A percentile compares a stretch with the other conserved stretches of the same genome.
Evolutionary conservation across 2,113 vertebrate genomes (phyloP).

Genomic region (Micronisus gabar): DNA sequence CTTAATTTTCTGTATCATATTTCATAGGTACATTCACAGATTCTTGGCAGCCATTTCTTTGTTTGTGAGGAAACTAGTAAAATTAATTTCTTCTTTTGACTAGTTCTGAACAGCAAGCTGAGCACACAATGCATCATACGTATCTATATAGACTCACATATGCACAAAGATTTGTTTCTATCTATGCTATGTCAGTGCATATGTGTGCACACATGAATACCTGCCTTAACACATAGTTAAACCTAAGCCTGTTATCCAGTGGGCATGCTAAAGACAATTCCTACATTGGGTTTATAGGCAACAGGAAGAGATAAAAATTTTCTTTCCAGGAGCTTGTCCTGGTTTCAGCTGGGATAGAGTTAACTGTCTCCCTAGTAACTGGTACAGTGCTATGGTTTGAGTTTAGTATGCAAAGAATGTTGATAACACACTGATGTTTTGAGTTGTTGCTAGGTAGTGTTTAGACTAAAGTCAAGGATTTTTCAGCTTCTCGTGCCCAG

Average conservation of each 20-base stretch:
- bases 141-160: not conserved
- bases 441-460: no score
- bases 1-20: not conserved
- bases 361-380: no score
- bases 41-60: not conserved
- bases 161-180: not conserved
- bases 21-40: not conserved
- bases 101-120: not conserved
- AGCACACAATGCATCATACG: no score
- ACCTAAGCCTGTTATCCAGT: not conserved
- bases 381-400: no score
- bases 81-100: not conserved
- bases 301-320: not conserved
- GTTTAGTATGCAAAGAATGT: no score
- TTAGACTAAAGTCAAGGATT: no score
- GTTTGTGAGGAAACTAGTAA: not conserved
- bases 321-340: not conserved
- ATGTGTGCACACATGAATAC: accelerated
- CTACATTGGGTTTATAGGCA: not conserved
- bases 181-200: not conserved
- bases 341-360: no score
- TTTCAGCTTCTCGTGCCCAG: no score
- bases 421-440: no score
- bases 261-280: not conserved
- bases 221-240: not conserved